Conservation (phyloP, 2,113 vertebrate species). For the Xyrauchen texanus region DNA sequence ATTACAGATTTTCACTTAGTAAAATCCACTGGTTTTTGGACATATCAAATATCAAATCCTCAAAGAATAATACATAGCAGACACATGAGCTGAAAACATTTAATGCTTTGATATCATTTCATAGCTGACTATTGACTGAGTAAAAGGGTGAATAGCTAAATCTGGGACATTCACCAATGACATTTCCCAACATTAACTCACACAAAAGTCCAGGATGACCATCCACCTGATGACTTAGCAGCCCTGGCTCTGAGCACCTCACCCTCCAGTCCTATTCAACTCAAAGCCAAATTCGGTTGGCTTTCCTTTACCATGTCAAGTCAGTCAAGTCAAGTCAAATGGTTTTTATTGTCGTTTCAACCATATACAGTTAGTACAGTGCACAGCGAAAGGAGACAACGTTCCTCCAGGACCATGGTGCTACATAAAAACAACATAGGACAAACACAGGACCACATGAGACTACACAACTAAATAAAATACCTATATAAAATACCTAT, state of each 20-base stretch:
- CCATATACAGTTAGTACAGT: too few species aligned
- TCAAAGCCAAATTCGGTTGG: constrained; percentile 21
- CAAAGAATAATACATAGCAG: too few species aligned
- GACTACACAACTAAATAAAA: too few species aligned
- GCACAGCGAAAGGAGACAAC: too few species aligned
- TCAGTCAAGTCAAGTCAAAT: too few species aligned
- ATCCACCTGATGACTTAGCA: constrained; percentile 15
- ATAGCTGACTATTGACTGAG: constrained; percentile 2
- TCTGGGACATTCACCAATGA: background rate
- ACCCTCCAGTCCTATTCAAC: constrained; percentile 23
- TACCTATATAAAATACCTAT: too few species aligned
- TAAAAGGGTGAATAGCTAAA: background rate
- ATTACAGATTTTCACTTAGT: background rate
- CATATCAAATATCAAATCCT: background rate
- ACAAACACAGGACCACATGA: too few species aligned
- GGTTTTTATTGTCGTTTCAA: too few species aligned
- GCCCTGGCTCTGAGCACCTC: background rate
- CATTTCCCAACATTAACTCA: constrained; percentile 36
- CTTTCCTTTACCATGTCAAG: constrained; percentile 29
- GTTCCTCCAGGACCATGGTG: too few species aligned
- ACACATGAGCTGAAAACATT: background rate
- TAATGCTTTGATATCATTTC: background rate
- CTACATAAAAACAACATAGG: too few species aligned
- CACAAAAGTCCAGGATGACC: constrained; percentile 18
- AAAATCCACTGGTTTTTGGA: background rate